Evolutionary conservation across 1,140 invertebrate genomes (phyloP).

Genomic region (Zaprionus ghesquierei): DNA sequence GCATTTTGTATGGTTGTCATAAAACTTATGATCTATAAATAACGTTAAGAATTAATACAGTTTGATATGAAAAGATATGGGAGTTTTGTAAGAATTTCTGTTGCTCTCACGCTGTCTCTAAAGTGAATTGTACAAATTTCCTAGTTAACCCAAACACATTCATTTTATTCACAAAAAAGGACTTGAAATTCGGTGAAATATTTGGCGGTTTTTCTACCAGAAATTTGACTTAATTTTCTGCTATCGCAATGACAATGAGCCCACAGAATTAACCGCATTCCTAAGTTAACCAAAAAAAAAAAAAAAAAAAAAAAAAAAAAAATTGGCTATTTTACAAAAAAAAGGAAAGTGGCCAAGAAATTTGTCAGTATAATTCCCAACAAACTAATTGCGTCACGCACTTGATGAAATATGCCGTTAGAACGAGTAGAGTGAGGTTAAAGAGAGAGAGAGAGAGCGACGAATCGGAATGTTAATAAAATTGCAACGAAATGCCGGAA

Average conservation of each 20-base stretch:
- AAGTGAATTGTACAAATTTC: not conserved
- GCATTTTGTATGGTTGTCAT: too few relatives aligned
- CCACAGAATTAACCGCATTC: not conserved
- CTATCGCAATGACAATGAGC: too few relatives aligned
- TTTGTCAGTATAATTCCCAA: constrained; percentile 5
- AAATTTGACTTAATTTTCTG: not conserved
- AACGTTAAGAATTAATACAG: not conserved
- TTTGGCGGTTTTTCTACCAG: not conserved
- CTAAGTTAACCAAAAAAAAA: not conserved
- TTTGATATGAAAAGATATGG: too few relatives aligned
- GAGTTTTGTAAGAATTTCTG: not conserved
- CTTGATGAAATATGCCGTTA: not conserved
- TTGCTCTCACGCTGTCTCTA: not conserved
- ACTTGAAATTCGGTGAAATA: not conserved
- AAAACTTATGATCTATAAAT: too few relatives aligned
- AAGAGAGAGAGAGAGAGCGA: not conserved
- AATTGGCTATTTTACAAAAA: not conserved
- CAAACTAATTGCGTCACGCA: not conserved
- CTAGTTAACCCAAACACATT: not conserved
- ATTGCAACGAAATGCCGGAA: not conserved
- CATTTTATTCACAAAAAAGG: not conserved
- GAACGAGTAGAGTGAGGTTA: not conserved
- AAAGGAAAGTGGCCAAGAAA: not conserved
- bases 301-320: not conserved
- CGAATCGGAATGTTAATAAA: not conserved